Base-by-base conservation (phyloP, 2,888 invertebrate genomes). In the Pseudanteris insignis region DNA sequence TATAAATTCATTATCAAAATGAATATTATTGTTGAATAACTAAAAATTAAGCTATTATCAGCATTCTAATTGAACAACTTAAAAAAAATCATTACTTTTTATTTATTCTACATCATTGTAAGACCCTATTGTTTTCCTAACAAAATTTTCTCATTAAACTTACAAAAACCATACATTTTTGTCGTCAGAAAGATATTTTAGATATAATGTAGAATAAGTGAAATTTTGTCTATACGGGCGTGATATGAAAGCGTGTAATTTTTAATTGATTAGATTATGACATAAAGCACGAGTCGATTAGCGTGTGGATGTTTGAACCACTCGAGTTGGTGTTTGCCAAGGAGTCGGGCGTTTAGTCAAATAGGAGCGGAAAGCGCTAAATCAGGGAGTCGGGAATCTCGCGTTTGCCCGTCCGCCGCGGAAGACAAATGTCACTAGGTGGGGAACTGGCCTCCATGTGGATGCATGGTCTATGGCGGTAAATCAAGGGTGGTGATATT, bases 401-500 rank as follows among this genome's bases (percentile, higher is more conserved):
- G 63, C 55, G 62, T 41, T 62, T 63, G 60, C 59, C 65, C 58
- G 60, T 59, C 53, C 59, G 50, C 53, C 57, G 41, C 48, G 67
- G 67, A 72, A 72, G 73, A 73, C 70, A 71, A 72, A 73, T 73
- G 70, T 71, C 70, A 65, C 65, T 61, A 67, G 66, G 67, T 63
- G 65, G 63, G 65, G 63, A 48, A 61, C 59, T 62, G 67, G 67
- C 63, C 65, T 67, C 46, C 68, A 66, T 63, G 66, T 70, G 69
- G 72, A 75, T 72, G 73, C 77, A 71, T 69, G 76, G 67, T 70
- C 72, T 70, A 67, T 66, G 72, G 68, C 74, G 73, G 76, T 78
- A 78, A 78, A 78, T 78, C 78, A 78, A 77, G 73, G 63, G 63
- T 67, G 75, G 75, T 78, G 78, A 78, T 78, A 78, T 78, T 78